Conservation (phyloP, 2,888 invertebrate species). For the Philereme vetulata region DNA sequence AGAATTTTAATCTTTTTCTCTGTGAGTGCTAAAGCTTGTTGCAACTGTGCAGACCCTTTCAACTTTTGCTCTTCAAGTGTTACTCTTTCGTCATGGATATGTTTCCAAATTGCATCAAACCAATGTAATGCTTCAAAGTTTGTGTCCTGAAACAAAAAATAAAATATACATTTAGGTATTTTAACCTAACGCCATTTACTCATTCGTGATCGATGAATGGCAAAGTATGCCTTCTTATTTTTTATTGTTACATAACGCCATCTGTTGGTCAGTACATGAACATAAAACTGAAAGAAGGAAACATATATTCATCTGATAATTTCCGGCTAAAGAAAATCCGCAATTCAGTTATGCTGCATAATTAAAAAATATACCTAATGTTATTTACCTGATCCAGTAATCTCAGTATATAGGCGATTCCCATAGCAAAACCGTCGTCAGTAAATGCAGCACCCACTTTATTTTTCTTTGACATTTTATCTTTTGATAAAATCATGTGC, state of each 20-base stretch:
- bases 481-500: constrained; percentile 95
- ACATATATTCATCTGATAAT: no score
- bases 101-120: constrained; percentile 94
- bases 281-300: no score
- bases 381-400: constrained; percentile 90
- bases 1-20: constrained; percentile 90
- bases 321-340: no score
- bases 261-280: background rate
- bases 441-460: constrained; percentile 95
- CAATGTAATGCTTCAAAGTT: constrained; percentile 97
- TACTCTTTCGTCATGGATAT: constrained; percentile 86
- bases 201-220: background rate
- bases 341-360: no score
- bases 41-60: constrained; percentile 94
- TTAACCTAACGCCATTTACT: background rate
- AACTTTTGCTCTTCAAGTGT: constrained; percentile 83
- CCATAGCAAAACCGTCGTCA: constrained; percentile 99
- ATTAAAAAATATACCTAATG: no score
- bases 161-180: background rate
- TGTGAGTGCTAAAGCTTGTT: constrained; percentile 95
- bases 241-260: background rate
- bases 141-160: constrained; percentile 70
- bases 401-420: constrained; percentile 95
- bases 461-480: constrained; percentile 95
- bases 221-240: background rate